Percentiles rank a stretch among this genome's conserved stretches.
These are phyloP conservation scores for Saccostrea glomerata DNA, from an alignment of 1,140 invertebrate genomes.

Conservation along the genomic window DNA sequence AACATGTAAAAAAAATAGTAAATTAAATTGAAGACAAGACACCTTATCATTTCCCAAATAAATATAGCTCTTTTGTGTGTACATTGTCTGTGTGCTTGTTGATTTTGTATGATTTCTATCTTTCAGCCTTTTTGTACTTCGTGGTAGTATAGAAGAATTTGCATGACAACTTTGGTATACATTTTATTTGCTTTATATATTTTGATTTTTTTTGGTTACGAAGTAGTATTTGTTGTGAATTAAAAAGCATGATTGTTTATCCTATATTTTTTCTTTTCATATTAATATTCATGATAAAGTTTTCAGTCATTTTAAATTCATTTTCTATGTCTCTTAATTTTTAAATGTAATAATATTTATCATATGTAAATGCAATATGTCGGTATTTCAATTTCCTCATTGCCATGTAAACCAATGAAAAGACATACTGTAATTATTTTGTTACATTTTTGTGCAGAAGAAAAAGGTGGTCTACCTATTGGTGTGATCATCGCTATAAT, in stretches of 20 bases:
- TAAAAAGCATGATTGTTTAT: neutral
- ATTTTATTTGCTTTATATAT: neutral
- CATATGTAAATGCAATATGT: neutral
- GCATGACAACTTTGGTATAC: constrained; percentile 16
- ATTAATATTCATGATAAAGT: neutral
- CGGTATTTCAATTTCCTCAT: too few relatives aligned
- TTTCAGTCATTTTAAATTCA: neutral
- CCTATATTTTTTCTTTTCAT: neutral
- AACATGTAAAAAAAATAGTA: too few relatives aligned
- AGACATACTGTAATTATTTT: neutral
- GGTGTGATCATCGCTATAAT: constrained; percentile 43
- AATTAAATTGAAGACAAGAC: too few relatives aligned
- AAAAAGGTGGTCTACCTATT: neutral
- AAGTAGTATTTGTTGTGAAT: neutral
- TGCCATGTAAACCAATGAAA: neutral
- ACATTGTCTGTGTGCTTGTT: constrained; percentile 6
- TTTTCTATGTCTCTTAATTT: neutral
- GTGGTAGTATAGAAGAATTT: constrained; percentile 25
- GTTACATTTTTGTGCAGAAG: neutral
- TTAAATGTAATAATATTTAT: neutral
- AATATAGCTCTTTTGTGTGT: neutral
- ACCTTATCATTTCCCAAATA: too few relatives aligned
- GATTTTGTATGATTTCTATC: neutral
- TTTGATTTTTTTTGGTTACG: neutral
- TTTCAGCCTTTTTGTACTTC: constrained; percentile 27